Evolutionary conservation across 2,888 invertebrate genomes (phyloP).

Genomic region (Folsomia candida): DNA sequence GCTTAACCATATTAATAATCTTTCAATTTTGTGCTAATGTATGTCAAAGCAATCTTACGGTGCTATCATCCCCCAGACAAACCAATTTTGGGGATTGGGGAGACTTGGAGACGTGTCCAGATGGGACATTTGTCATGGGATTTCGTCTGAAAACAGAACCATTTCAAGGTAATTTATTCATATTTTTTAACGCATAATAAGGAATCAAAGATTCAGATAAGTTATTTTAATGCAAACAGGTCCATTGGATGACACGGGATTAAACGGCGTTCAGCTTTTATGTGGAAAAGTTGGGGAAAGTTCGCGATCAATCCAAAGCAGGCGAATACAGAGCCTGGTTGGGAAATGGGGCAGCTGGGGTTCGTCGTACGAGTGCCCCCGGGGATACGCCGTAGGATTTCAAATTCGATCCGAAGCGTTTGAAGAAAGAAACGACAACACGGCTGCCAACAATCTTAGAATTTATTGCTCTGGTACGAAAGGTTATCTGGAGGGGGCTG

Average conservation of each 20-base stretch:
- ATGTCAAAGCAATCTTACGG: too few relatives aligned
- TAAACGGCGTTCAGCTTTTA: constrained; percentile 33
- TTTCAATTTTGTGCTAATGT: too few relatives aligned
- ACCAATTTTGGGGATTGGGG: constrained; percentile 48
- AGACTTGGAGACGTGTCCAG: constrained; percentile 30
- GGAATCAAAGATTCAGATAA: too few relatives aligned
- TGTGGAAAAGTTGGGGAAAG: constrained; percentile 24
- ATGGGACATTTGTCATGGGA: constrained; percentile 37
- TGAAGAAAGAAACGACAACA: constrained; percentile 37
- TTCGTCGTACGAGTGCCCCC: constrained; percentile 36
- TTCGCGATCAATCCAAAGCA: constrained; percentile 16
- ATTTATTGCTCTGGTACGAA: constrained; percentile 28
- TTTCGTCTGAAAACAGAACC: constrained; percentile 39
- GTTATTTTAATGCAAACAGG: constrained; percentile 3
- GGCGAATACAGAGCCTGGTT: constrained; percentile 30
- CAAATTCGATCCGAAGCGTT: constrained; percentile 39
- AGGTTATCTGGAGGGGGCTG: constrained; percentile 39
- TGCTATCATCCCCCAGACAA: constrained; percentile 30
- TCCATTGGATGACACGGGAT: constrained; percentile 35
- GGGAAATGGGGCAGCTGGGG: constrained; percentile 43
- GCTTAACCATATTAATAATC: too few relatives aligned
- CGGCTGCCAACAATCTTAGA: constrained; percentile 31
- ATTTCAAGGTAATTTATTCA: constrained; percentile 21
- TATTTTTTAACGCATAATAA: neutral
- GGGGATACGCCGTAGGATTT: constrained; percentile 38